These are phyloP conservation scores for Antechinus stuartii DNA, from an alignment of 2,113 vertebrate species.

Conservation along the genomic window DNA sequence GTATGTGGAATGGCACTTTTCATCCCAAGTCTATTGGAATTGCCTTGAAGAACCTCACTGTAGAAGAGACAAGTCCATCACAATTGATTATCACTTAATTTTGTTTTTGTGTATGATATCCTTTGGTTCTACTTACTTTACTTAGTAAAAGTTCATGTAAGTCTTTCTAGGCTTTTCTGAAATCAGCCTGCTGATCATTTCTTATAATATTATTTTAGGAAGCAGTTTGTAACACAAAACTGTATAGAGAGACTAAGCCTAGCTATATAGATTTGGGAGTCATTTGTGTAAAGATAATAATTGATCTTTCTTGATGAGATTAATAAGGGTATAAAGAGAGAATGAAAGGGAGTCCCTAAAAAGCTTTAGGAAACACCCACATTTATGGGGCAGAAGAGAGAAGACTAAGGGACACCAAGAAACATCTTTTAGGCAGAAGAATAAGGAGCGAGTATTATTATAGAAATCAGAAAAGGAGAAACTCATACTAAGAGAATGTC, in stretches of 20 bases:
- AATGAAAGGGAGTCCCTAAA: background rate
- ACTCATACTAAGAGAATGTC: background rate
- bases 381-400: background rate
- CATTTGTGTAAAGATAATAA: background rate
- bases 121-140: no score
- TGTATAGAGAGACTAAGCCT: background rate
- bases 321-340: background rate
- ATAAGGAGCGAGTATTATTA: background rate
- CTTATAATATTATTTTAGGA: no score
- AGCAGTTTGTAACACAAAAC: background rate
- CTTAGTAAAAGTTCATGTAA: no score
- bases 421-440: background rate
- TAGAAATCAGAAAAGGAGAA: background rate
- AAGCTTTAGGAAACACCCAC: background rate
- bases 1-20: no score
- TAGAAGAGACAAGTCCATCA: no score
- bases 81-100: no score
- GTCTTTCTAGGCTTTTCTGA: no score
- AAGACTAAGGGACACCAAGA: background rate
- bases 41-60: no score
- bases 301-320: background rate
- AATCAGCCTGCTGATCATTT: no score
- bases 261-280: background rate
- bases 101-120: no score
- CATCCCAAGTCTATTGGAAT: no score